phyloP scores from a whole-genome alignment of 2,797 vertebrate genomes.

The Pagetopsis macropterus region DNA sequence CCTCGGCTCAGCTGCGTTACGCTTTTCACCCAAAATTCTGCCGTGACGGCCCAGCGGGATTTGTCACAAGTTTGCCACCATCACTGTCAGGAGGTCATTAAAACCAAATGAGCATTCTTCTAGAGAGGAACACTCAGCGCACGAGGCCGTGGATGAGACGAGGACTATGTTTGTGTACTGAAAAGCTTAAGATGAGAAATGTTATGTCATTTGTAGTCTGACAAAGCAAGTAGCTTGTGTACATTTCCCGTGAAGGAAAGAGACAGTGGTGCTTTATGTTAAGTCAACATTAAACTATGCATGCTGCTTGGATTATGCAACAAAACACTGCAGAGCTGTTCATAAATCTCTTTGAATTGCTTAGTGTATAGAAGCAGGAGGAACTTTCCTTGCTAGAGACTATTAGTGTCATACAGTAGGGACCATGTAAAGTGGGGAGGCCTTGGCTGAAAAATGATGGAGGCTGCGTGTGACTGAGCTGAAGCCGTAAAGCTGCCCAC shows the following conservation, averaged over 20 bases:
- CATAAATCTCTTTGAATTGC: slow-evolving; percentile 56
- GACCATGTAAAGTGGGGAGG: slow-evolving; percentile 50
- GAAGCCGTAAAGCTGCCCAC: slow-evolving; percentile 74
- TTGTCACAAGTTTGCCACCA: slow-evolving; percentile 62
- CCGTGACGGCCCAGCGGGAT: slow-evolving; percentile 54
- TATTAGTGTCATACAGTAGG: slow-evolving; percentile 55
- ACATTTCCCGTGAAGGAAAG: slow-evolving; percentile 27
- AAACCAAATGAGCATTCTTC: slow-evolving; percentile 62
- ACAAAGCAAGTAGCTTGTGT: slow-evolving; percentile 51
- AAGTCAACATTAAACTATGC: slow-evolving; percentile 47
- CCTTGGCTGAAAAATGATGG: slow-evolving; percentile 65
- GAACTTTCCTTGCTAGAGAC: slow-evolving; percentile 40
- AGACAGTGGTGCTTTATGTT: slow-evolving; percentile 28
- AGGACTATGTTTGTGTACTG: slow-evolving; percentile 28
- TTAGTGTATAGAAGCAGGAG: slow-evolving; percentile 40
- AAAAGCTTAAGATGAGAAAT: slow-evolving; percentile 40
- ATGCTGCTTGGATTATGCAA: slow-evolving; percentile 52
- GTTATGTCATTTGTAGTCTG: slow-evolving; percentile 55
- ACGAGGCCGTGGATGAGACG: slow-evolving; percentile 6
- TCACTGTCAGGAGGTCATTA: slow-evolving; percentile 70
- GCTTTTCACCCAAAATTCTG: slow-evolving; percentile 24
- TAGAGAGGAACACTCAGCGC: slow-evolving; percentile 11
- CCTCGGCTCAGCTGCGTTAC: slow-evolving; percentile 47
- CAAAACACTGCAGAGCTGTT: slow-evolving; percentile 32
- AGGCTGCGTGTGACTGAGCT: slow-evolving; percentile 47